phyloP scores from a whole-genome alignment of 2,113 vertebrate genomes.

The Tragulus kanchil region DNA sequence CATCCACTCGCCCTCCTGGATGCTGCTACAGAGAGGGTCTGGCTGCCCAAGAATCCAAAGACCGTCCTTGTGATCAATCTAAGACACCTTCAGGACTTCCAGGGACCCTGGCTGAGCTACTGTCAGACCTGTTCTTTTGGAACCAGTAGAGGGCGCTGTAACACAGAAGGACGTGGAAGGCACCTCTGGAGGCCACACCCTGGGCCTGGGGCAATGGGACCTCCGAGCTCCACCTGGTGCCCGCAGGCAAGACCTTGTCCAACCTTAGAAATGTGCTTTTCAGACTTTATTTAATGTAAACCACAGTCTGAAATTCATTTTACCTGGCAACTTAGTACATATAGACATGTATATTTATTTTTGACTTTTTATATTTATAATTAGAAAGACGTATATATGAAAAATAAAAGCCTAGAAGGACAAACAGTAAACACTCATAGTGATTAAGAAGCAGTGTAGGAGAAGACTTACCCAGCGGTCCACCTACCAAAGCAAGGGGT shows the following conservation, averaged over 20 bases:
- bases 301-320: background rate
- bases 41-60: background rate
- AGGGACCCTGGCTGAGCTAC: too few species aligned
- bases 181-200: background rate
- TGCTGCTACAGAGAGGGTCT: background rate
- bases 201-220: accelerated
- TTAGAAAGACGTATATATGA: background rate
- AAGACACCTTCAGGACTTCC: background rate
- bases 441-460: background rate
- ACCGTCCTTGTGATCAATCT: background rate
- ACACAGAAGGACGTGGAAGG: background rate
- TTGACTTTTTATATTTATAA: background rate
- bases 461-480: background rate
- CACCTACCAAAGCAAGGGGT: background rate
- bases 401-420: background rate
- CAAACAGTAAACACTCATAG: background rate
- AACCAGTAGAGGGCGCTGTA: conserved; percentile 21
- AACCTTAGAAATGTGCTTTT: background rate
- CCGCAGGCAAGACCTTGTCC: background rate
- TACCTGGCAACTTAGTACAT: background rate
- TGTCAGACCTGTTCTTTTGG: background rate
- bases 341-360: background rate
- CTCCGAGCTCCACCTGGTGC: background rate
- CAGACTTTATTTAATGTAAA: background rate
- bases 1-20: too few species aligned